Evolutionary conservation across 2,113 vertebrate species (phyloP).

Genomic region (Pomatorhinus ruficollis): DNA sequence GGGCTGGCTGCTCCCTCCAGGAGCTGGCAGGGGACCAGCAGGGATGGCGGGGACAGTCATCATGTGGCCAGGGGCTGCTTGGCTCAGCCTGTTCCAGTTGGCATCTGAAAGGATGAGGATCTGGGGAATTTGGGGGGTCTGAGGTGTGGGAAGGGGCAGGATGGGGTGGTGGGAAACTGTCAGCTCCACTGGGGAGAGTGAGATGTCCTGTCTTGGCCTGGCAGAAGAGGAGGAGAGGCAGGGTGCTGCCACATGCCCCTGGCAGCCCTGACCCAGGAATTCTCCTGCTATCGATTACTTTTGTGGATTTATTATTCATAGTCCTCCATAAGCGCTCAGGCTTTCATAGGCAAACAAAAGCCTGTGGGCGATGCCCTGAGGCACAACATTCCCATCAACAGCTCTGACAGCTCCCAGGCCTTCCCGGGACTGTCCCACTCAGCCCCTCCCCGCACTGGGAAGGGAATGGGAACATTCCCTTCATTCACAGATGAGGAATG

Average conservation of each 20-base stretch:
- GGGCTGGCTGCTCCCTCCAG: neutral
- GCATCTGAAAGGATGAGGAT: neutral
- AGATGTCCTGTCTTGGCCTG: neutral
- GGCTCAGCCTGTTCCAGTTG: neutral
- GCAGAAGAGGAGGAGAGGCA: neutral
- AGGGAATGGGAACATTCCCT: neutral
- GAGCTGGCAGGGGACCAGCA: neutral
- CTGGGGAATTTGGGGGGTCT: neutral
- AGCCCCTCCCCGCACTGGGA: neutral
- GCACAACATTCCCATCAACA: neutral
- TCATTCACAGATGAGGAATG: rapidly evolving
- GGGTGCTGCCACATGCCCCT: rapidly evolving
- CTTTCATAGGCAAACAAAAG: neutral
- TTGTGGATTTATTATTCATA: neutral
- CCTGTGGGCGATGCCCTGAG: neutral
- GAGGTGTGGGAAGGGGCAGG: neutral
- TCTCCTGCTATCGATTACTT: neutral
- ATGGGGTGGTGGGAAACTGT: neutral
- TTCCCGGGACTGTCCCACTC: neutral
- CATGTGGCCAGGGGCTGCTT: neutral
- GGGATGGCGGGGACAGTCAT: neutral
- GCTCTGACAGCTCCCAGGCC: neutral
- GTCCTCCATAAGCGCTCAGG: rapidly evolving
- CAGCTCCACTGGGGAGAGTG: neutral
- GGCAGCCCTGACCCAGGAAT: neutral